Conservation (phyloP, 1,140 invertebrate species). For the Subanguina moxae region DNA sequence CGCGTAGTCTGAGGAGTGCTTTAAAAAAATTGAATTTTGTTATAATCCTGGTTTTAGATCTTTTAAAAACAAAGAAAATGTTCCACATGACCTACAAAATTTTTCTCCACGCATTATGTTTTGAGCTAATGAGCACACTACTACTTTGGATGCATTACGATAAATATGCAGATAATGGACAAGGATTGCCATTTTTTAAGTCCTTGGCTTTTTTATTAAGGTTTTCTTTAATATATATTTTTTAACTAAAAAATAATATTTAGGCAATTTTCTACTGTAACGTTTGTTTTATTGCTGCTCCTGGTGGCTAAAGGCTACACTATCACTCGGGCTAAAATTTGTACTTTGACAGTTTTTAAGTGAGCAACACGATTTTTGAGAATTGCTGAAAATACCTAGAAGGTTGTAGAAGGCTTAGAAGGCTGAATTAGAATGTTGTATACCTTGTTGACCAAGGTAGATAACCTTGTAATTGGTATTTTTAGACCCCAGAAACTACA, state of each 20-base stretch:
- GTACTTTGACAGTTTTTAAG: slow-evolving; percentile 69
- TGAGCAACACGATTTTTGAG: too few relatives aligned
- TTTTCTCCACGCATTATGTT: slow-evolving; percentile 70
- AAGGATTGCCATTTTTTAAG: slow-evolving; percentile 65
- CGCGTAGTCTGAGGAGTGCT: too few relatives aligned
- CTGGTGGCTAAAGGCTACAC: slow-evolving; percentile 83
- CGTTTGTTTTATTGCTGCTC: slow-evolving; percentile 74
- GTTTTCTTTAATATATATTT: slow-evolving; percentile 17
- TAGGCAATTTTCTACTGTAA: slow-evolving; percentile 70
- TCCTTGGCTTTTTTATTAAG: slow-evolving; percentile 64
- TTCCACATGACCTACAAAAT: slow-evolving; percentile 82
- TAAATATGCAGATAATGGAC: slow-evolving; percentile 70
- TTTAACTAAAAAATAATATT: slow-evolving; percentile 55
- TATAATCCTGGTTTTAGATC: slow-evolving; percentile 64
- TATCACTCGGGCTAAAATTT: slow-evolving; percentile 75
- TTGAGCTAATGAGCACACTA: slow-evolving; percentile 66
- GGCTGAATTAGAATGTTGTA: too few relatives aligned
- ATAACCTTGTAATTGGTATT: too few relatives aligned
- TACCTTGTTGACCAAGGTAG: too few relatives aligned
- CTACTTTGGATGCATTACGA: slow-evolving; percentile 69
- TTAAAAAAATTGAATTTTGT: too few relatives aligned
- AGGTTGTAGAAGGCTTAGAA: too few relatives aligned
- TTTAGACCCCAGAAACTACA: too few relatives aligned
- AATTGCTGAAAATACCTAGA: too few relatives aligned
- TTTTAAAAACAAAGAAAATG: slow-evolving; percentile 72